Conservation (phyloP, 2,113 vertebrate species). For the Antechinus flavipes region DNA sequence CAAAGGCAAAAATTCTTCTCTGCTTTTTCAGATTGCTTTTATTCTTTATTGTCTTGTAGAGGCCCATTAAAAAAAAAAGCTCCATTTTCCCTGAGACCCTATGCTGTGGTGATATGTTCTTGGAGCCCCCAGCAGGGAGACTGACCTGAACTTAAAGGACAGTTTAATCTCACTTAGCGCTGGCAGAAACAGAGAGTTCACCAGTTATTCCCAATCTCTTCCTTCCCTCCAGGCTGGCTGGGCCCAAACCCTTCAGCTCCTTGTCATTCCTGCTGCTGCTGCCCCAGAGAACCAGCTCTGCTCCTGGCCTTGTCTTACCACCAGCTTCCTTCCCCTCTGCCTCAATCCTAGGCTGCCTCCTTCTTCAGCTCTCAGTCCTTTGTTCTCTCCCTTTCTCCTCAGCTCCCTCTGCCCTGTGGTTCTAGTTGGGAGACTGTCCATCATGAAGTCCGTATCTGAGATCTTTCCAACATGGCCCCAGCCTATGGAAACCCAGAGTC, state of each 20-base stretch:
- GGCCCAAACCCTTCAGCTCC: neutral
- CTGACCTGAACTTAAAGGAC: neutral
- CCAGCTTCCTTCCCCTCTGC: neutral
- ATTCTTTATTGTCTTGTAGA: neutral
- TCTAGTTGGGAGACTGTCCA: neutral
- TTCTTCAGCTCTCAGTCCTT: neutral
- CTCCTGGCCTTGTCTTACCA: too few species aligned
- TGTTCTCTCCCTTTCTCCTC: neutral
- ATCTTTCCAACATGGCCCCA: neutral
- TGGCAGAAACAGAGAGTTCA: neutral
- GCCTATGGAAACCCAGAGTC: neutral
- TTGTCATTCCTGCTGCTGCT: neutral
- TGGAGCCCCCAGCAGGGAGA: neutral
- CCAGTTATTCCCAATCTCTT: too few species aligned
- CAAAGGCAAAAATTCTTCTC: neutral
- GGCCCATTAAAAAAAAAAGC: neutral
- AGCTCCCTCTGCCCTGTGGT: neutral
- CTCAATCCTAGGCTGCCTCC: neutral
- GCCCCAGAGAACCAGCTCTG: too few species aligned
- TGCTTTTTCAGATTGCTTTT: neutral
- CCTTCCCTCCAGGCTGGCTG: neutral
- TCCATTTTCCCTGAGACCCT: neutral
- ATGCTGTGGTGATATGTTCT: neutral
- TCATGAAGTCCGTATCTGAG: neutral
- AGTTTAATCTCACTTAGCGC: neutral